These are phyloP conservation scores for Porites divaricata DNA, from an alignment of 92 coral and sea anemone genomes.

Conservation along the genomic window DNA sequence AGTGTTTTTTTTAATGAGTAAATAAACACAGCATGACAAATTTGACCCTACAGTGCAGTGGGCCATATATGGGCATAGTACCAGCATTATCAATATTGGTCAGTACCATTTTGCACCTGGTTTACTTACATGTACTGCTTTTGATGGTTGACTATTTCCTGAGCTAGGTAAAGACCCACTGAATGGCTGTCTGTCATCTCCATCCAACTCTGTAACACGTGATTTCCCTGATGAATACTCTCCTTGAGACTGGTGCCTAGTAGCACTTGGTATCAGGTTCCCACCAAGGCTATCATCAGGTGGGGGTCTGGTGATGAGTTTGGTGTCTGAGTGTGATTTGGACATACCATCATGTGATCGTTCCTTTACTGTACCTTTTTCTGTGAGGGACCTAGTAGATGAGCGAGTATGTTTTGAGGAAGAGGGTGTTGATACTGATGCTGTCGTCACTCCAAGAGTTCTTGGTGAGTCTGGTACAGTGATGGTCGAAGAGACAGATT, in stretches of 20 bases:
- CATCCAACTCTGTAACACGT: not conserved
- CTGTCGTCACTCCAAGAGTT: conserved; percentile 48
- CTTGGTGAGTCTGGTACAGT: conserved; percentile 20
- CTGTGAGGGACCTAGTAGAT: conserved; percentile 25
- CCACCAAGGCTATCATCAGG: not conserved
- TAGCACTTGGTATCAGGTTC: not conserved
- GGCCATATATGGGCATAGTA: too few relatives aligned
- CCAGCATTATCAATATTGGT: not conserved
- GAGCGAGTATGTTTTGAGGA: conserved; percentile 16
- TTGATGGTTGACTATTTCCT: not conserved
- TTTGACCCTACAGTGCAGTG: too few relatives aligned
- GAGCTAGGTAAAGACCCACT: not conserved
- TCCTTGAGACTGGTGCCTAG: not conserved
- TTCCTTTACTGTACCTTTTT: conserved; percentile 7
- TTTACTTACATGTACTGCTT: conserved; percentile 3
- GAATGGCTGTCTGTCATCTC: conserved; percentile 8
- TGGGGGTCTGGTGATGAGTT: conserved; percentile 9
- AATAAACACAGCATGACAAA: too few relatives aligned
- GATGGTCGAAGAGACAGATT: conserved; percentile 29
- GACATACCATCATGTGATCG: not conserved
- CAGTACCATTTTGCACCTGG: not conserved
- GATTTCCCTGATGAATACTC: not conserved
- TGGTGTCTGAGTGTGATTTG: conserved; percentile 20
- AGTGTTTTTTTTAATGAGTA: too few relatives aligned
- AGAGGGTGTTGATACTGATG: conserved; percentile 15